phyloP scores from a whole-genome alignment of 2,888 invertebrate species.

The Netelia melanura region DNA sequence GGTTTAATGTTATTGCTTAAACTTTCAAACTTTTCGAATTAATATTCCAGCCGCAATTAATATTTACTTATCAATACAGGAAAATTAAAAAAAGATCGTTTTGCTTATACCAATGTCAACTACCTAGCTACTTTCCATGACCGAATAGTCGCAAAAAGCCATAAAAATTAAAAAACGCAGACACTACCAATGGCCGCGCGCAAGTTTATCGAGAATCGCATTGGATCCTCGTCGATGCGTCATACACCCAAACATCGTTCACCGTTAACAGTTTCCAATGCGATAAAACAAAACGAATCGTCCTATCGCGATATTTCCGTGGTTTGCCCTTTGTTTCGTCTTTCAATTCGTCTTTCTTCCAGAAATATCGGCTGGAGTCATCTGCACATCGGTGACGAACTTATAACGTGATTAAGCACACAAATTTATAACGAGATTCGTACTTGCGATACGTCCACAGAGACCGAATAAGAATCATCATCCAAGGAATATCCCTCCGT shows the following conservation, averaged over 20 bases:
- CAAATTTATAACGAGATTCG: conserved; percentile 38
- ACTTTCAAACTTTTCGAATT: no score
- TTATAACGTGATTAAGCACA: conserved; percentile 25
- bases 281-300: conserved; percentile 18
- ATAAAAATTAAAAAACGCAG: conserved; percentile 80
- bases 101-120: no score
- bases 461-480: conserved; percentile 45
- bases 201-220: conserved; percentile 71
- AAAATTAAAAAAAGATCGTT: no score
- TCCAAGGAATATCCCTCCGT: conserved; percentile 7
- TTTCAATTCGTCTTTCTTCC: conserved; percentile 35
- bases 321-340: conserved; percentile 15
- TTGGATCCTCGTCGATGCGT: conserved; percentile 24
- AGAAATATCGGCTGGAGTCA: conserved; percentile 53
- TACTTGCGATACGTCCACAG: conserved; percentile 27
- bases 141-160: conserved; percentile 61
- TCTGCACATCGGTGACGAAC: conserved; percentile 45
- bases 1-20: no score
- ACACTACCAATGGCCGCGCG: conserved; percentile 71
- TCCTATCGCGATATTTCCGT: conserved; percentile 46
- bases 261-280: conserved; percentile 48
- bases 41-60: no score
- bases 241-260: not conserved
- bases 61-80: no score
- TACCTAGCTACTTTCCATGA: no score